Conservation (phyloP, 2,113 vertebrate genomes). For the Dascyllus trimaculatus region DNA sequence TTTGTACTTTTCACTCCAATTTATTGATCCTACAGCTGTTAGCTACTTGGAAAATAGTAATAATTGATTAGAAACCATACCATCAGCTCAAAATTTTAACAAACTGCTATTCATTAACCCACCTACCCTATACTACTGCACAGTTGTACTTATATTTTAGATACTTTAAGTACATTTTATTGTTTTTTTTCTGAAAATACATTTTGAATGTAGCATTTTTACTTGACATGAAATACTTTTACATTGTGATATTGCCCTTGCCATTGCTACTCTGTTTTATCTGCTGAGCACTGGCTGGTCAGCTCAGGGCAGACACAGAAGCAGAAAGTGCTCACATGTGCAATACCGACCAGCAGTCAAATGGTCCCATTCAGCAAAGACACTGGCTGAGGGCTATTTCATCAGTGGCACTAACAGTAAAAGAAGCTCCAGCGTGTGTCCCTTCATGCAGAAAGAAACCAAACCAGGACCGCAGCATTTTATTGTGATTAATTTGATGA, state of each 20-base stretch:
- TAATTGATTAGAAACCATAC: no score
- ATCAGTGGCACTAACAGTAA: constrained; percentile 45
- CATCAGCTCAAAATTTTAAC: no score
- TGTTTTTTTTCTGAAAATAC: no score
- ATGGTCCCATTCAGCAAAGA: constrained; percentile 63
- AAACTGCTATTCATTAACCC: no score
- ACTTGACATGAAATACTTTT: neutral
- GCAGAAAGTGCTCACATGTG: constrained; percentile 62
- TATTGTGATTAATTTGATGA: neutral
- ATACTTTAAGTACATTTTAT: no score
- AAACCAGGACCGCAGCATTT: neutral
- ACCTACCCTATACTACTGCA: neutral
- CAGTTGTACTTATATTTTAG: neutral
- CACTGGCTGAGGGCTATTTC: constrained; percentile 47
- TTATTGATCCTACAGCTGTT: no score
- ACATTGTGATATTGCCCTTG: neutral
- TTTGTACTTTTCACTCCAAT: no score
- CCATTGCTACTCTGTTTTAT: neutral
- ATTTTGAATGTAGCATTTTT: neutral
- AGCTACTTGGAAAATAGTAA: no score
- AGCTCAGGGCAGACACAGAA: constrained; percentile 22
- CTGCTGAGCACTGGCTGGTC: constrained; percentile 22
- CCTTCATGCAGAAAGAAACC: constrained; percentile 4
- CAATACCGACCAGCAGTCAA: constrained; percentile 49
- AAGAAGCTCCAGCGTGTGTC: neutral